Conservation (phyloP, 2,888 invertebrate species). For the Lottia scabra region DNA sequence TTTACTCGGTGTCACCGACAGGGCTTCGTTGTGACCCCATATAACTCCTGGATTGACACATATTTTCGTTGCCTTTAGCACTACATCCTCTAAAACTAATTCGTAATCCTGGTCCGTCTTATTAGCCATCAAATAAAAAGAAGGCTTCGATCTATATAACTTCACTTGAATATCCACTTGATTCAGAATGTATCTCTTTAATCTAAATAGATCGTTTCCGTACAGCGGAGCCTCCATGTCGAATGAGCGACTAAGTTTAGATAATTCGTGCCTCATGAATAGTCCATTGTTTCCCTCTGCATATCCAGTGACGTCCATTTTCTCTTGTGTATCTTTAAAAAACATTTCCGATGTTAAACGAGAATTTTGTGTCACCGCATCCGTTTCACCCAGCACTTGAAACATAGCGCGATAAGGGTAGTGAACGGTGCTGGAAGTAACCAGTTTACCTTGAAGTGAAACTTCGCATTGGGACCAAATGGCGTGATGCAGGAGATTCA, state of each 20-base stretch:
- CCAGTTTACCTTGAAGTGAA: conserved; percentile 22
- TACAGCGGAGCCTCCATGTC: conserved; percentile 19
- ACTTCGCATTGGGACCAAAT: conserved; percentile 26
- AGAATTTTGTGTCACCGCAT: too few relatives aligned
- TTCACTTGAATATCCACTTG: conserved; percentile 19
- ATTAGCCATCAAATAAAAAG: conserved; percentile 16
- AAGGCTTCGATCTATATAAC: conserved; percentile 14
- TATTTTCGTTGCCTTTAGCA: background rate
- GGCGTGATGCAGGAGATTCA: conserved; percentile 29
- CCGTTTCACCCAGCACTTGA: too few relatives aligned
- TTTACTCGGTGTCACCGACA: background rate
- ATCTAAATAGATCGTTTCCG: conserved; percentile 18
- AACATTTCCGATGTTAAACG: too few relatives aligned
- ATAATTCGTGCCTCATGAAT: conserved; percentile 14
- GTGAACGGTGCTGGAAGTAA: too few relatives aligned
- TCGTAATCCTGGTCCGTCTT: conserved; percentile 3
- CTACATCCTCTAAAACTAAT: conserved; percentile 5
- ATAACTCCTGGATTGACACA: conserved; percentile 30
- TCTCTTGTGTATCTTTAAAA: too few relatives aligned
- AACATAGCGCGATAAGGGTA: too few relatives aligned
- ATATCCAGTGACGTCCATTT: too few relatives aligned
- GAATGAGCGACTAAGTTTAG: conserved; percentile 12
- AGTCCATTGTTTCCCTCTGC: background rate
- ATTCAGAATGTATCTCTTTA: conserved; percentile 22
- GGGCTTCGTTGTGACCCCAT: conserved; percentile 20